Evolutionary conservation across 2,888 invertebrate species (phyloP).

Genomic region (Digitonthophagus gazella): DNA sequence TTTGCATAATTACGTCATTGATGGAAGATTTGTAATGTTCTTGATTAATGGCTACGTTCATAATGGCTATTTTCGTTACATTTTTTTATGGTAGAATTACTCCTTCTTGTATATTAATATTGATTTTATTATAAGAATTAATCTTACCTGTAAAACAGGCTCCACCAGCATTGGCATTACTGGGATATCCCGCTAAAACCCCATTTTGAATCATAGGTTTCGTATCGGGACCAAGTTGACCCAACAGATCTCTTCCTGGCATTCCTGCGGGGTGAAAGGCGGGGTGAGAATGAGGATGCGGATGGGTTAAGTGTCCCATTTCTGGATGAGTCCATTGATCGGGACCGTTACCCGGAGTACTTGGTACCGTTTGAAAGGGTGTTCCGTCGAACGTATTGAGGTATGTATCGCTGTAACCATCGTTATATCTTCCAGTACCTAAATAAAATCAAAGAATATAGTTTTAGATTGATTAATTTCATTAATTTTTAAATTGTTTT

Average conservation of each 20-base stretch:
- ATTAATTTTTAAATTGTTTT: too few relatives aligned
- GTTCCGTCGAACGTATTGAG: constrained; percentile 63
- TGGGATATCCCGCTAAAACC: constrained; percentile 57
- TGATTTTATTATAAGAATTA: constrained; percentile 14
- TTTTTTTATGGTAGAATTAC: too few relatives aligned
- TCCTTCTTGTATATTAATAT: too few relatives aligned
- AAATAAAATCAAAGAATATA: neutral
- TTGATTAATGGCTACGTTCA: too few relatives aligned
- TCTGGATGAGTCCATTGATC: constrained; percentile 49
- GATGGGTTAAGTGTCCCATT: constrained; percentile 44
- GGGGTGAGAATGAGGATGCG: constrained; percentile 57
- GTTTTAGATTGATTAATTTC: neutral
- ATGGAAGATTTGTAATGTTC: too few relatives aligned
- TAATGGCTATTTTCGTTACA: too few relatives aligned
- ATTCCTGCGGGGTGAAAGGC: constrained; percentile 53
- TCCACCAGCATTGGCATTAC: constrained; percentile 57
- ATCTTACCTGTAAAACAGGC: constrained; percentile 64
- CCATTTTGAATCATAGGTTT: constrained; percentile 60
- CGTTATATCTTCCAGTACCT: constrained; percentile 51
- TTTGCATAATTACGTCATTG: too few relatives aligned
- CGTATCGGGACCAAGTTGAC: constrained; percentile 46
- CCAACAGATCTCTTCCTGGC: constrained; percentile 43
- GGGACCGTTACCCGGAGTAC: constrained; percentile 50
- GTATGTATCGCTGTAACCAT: constrained; percentile 56
- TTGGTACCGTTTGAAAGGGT: constrained; percentile 75